Evolutionary conservation across 2,797 vertebrate species (phyloP).

Genomic region (Hypotaenidia philippensis): DNA sequence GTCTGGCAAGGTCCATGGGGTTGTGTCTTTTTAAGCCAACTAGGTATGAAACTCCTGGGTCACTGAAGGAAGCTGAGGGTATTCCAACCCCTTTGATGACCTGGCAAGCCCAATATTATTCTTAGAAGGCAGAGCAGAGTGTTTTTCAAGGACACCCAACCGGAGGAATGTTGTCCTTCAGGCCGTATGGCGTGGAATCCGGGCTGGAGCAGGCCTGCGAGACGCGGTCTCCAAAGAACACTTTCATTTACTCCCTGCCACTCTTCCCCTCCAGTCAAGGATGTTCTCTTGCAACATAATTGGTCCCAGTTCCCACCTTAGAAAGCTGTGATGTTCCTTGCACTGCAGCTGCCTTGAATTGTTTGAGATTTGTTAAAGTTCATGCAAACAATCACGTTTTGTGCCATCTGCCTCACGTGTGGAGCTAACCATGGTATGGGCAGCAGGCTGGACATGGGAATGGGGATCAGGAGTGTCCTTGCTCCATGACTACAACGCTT

Average conservation of each 20-base stretch:
- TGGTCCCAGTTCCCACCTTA: constrained; percentile 60
- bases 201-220: constrained; percentile 23
- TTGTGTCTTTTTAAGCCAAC: background rate
- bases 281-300: constrained; percentile 60
- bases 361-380: background rate
- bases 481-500: background rate
- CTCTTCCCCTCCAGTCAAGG: constrained; percentile 57
- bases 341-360: constrained; percentile 34
- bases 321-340: constrained; percentile 32
- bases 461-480: rapidly evolving
- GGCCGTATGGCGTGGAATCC: constrained; percentile 34
- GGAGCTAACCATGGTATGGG: rapidly evolving
- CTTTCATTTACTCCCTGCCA: constrained; percentile 44
- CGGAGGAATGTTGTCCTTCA: constrained; percentile 24
- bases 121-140: constrained; percentile 44
- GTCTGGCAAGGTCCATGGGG: background rate
- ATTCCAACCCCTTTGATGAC: background rate
- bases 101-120: background rate
- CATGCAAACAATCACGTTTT: background rate
- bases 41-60: background rate
- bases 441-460: background rate
- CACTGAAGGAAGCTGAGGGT: background rate
- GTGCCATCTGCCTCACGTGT: background rate
- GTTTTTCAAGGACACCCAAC: constrained; percentile 18
- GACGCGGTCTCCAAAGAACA: constrained; percentile 30